phyloP scores from a whole-genome alignment of 1,140 invertebrate genomes.

The Atta cephalotes region DNA sequence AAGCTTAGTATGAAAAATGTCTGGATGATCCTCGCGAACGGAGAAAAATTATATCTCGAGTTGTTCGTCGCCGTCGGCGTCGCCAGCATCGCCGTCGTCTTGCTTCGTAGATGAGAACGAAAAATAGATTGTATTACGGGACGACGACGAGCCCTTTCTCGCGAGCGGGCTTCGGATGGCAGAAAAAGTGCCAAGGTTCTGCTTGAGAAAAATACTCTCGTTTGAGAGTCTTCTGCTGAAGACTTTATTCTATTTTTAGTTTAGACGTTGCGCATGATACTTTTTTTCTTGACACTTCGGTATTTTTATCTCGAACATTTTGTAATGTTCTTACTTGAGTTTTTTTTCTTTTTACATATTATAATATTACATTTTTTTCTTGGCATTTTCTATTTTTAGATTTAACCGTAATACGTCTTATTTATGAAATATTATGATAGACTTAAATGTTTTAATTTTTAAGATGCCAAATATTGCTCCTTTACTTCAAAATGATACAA shows the following conservation, averaged over 20 bases:
- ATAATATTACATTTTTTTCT: not conserved
- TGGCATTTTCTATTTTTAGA: not conserved
- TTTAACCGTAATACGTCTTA: not conserved
- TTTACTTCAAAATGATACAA: too few relatives aligned
- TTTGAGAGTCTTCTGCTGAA: conserved; percentile 19
- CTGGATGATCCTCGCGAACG: conserved; percentile 75
- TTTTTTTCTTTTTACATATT: not conserved
- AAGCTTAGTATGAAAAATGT: conserved; percentile 82
- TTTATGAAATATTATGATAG: not conserved
- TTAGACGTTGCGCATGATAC: not conserved
- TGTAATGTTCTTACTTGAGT: conserved; percentile 8
- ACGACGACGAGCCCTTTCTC: conserved; percentile 44
- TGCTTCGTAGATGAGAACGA: conserved; percentile 56
- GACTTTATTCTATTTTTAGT: conserved; percentile 30
- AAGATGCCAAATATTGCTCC: not conserved
- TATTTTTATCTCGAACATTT: conserved; percentile 21
- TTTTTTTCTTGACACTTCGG: not conserved
- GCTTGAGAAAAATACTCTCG: conserved; percentile 47
- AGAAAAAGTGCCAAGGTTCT: conserved; percentile 39
- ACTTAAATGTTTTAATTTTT: not conserved
- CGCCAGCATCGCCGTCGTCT: conserved; percentile 37
- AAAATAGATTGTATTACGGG: conserved; percentile 58
- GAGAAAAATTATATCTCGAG: conserved; percentile 80
- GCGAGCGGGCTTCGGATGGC: conserved; percentile 18
- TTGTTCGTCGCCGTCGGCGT: conserved; percentile 57